phyloP scores from a whole-genome alignment of 2,113 vertebrate species.

The Cacatua alba region DNA sequence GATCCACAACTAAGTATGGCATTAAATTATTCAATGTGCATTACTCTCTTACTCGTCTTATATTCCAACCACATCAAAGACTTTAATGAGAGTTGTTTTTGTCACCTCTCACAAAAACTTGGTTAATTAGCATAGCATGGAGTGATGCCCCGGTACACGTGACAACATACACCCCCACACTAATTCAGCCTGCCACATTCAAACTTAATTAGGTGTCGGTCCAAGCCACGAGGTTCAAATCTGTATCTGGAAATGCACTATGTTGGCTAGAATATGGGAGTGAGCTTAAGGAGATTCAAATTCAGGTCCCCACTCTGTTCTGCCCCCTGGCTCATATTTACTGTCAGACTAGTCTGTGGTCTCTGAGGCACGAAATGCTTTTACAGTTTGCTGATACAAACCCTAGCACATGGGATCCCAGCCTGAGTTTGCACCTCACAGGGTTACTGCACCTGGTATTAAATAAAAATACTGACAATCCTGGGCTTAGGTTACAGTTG shows the following conservation, averaged over 20 bases:
- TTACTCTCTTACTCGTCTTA: conserved; percentile 12
- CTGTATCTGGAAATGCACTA: not conserved
- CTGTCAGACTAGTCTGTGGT: not conserved
- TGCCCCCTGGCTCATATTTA: not conserved
- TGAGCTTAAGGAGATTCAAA: not conserved
- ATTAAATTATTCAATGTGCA: not conserved
- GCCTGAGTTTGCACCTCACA: not conserved
- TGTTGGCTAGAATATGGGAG: not conserved
- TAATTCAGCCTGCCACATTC: conserved; percentile 25
- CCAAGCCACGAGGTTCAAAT: conserved; percentile 2
- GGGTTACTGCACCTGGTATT: not conserved
- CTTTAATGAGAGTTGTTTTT: conserved; percentile 28
- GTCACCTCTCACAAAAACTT: conserved; percentile 54
- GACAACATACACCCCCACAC: conserved; percentile 36
- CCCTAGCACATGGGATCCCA: not conserved
- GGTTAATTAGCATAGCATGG: conserved; percentile 40
- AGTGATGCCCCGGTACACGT: conserved; percentile 30
- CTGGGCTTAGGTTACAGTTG: not conserved
- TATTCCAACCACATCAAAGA: not conserved
- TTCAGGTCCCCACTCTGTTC: not conserved
- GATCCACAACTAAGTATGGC: not conserved
- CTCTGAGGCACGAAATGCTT: not conserved
- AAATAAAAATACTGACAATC: not conserved
- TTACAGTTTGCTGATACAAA: not conserved
- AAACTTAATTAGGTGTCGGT: conserved; percentile 52